Evolutionary conservation across 2,797 vertebrate genomes (phyloP).

Genomic region (Poeciliopsis gracilis): DNA sequence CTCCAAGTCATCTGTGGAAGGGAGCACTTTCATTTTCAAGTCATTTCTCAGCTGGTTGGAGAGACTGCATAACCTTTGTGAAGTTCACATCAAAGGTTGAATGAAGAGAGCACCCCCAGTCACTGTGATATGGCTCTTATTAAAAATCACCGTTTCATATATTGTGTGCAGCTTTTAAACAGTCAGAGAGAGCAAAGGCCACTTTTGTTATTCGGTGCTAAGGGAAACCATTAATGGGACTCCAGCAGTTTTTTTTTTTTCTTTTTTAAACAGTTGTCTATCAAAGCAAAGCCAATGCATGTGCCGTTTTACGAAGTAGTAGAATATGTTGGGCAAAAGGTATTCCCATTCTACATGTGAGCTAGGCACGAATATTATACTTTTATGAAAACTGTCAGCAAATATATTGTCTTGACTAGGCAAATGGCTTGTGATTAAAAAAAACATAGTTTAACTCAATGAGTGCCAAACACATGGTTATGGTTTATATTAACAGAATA

Average conservation of each 20-base stretch:
- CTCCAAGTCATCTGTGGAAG: slow-evolving; percentile 32
- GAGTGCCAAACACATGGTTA: not conserved
- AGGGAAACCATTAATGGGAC: slow-evolving; percentile 13
- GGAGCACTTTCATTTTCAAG: slow-evolving; percentile 40
- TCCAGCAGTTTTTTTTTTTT: not conserved
- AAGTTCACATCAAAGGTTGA: slow-evolving; percentile 50
- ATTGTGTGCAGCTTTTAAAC: slow-evolving; percentile 14
- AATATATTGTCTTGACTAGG: not conserved
- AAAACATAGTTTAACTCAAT: not conserved
- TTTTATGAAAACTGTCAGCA: not conserved
- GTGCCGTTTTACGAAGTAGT: not conserved
- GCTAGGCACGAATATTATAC: no score
- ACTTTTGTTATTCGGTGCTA: slow-evolving; percentile 14
- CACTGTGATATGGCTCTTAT: slow-evolving; percentile 25
- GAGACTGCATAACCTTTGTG: slow-evolving; percentile 50
- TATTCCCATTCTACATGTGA: not conserved
- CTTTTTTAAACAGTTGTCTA: not conserved
- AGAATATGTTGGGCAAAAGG: not conserved
- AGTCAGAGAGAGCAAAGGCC: not conserved
- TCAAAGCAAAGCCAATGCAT: not conserved
- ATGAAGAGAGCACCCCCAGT: slow-evolving; percentile 36
- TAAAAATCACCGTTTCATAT: slow-evolving; percentile 40
- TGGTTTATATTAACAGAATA: not conserved
- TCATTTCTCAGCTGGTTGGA: slow-evolving; percentile 48
- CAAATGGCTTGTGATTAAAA: not conserved